Conservation (phyloP, 2,113 vertebrate species). For the Cynocephalus volans region DNA sequence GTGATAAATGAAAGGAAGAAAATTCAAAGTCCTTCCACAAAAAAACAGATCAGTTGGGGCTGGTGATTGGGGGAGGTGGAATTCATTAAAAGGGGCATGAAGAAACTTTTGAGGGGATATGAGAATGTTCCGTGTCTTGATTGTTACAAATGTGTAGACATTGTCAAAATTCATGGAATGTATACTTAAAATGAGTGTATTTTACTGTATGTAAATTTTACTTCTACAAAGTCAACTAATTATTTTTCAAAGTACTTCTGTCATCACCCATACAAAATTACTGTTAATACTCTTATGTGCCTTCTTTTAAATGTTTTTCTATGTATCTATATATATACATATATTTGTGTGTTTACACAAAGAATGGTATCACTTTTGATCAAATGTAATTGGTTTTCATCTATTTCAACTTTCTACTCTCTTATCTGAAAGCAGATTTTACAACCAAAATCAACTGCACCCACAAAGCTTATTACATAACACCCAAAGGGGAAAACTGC, state of each 20-base stretch:
- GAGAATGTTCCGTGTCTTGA: not conserved
- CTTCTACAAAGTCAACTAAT: not conserved
- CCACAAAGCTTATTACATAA: conserved; percentile 14
- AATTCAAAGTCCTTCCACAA: not conserved
- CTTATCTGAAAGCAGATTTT: conserved; percentile 32
- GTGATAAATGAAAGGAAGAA: not conserved
- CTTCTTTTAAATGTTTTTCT: conserved; percentile 25
- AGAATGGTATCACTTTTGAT: not conserved
- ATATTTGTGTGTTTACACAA: not conserved
- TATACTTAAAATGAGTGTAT: not conserved
- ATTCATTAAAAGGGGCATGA: not conserved
- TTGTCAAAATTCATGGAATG: conserved; percentile 27
- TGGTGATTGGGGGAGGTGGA: not conserved
- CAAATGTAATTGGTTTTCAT: not conserved
- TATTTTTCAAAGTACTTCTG: conserved; percentile 15
- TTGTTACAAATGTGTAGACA: not conserved
- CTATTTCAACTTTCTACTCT: conserved; percentile 49
- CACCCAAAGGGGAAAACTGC: not conserved
- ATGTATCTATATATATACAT: not conserved
- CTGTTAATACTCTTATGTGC: not conserved
- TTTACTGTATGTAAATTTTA: conserved; percentile 28
- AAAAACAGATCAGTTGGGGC: not conserved
- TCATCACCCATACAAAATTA: conserved; percentile 4
- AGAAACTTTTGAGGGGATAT: not conserved
- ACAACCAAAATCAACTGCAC: not conserved